Conservation (phyloP, 1,140 invertebrate genomes). For the Melanaphis sacchari region DNA sequence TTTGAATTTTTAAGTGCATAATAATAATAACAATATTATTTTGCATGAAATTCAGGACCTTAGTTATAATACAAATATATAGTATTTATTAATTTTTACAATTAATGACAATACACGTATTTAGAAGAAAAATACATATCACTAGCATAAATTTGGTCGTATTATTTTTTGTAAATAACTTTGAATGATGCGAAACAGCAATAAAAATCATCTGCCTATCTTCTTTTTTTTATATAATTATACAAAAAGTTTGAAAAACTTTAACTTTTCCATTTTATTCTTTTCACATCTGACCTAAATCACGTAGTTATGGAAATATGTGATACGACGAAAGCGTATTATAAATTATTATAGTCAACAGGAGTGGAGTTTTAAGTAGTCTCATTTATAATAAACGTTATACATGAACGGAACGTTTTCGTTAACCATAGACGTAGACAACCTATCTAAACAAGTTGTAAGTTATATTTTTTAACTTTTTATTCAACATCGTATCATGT, state of each 20-base stretch:
- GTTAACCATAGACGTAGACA: background rate
- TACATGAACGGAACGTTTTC: background rate
- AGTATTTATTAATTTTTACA: background rate
- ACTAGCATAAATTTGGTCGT: background rate
- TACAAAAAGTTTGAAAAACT: background rate
- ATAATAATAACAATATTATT: too few species aligned
- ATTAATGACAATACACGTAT: background rate
- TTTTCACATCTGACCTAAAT: background rate
- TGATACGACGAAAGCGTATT: background rate
- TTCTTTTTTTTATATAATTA: background rate
- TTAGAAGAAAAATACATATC: background rate
- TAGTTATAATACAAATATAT: background rate
- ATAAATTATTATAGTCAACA: background rate
- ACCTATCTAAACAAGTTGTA: background rate
- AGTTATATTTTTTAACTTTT: background rate
- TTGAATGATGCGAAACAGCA: background rate
- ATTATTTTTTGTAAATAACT: background rate
- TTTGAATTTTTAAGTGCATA: too few species aligned
- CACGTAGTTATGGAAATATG: background rate
- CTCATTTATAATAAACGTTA: background rate
- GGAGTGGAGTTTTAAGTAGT: background rate
- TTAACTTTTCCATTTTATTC: background rate
- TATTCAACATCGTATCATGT: background rate
- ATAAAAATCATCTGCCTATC: background rate
- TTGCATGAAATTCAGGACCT: too few species aligned